Percentiles rank a stretch among this genome's conserved stretches.
Conservation (phyloP, 2,888 invertebrate genomes). For the Drosophila kanekoi region DNA sequence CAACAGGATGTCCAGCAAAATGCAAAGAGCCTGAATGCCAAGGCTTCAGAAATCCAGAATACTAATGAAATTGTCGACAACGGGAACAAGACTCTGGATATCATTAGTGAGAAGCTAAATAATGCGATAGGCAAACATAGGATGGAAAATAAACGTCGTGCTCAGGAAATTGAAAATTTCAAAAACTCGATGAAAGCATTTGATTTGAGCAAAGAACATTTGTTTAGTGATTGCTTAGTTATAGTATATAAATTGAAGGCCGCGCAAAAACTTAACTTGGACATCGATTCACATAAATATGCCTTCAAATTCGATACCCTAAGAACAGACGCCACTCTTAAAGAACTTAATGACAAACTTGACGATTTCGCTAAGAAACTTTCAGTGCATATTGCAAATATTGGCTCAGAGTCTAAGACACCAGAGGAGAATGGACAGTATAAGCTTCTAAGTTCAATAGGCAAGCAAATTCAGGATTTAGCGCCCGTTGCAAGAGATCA, state of each 20-base stretch:
- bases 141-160: no score
- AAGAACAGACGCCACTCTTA: neutral
- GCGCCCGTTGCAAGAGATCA: neutral
- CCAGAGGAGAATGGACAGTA: neutral
- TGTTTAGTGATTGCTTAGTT: conserved; percentile 1
- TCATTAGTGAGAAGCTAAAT: neutral
- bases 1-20: neutral
- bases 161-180: neutral
- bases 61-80: neutral
- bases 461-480: conserved; percentile 1
- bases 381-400: no score
- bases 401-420: neutral
- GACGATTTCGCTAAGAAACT: neutral
- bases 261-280: neutral
- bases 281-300: neutral
- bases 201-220: neutral
- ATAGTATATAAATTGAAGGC: neutral
- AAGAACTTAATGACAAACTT: neutral
- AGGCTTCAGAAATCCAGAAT: neutral
- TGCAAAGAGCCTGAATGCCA: neutral
- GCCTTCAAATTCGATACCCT: neutral
- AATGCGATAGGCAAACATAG: neutral
- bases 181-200: neutral
- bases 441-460: neutral
- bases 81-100: neutral